Base-by-base conservation (phyloP, 2,888 invertebrate genomes). In the Lamellibrachia columna region DNA sequence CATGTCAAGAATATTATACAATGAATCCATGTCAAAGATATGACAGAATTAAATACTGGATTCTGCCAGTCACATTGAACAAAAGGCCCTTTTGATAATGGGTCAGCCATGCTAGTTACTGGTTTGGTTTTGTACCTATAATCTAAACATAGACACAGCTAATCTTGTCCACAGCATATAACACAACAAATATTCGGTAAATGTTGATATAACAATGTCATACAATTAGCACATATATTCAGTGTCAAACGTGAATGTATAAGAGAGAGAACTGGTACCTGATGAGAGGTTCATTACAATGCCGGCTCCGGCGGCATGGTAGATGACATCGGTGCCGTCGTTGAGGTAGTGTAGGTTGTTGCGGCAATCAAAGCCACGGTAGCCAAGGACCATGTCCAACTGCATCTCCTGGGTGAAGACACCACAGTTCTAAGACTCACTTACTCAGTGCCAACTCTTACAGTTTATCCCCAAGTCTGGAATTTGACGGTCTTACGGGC, bases 221-320 rank as follows among this genome's bases (percentile, higher is more conserved):
- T 40, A 40, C 40, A 40, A 40, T 40, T 40, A 40, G 40, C 40
- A 40, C 40, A 40, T 40, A 40, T 40, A 40, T 40, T 40, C 40
- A 40, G 40, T 40, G 40, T 40, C 40, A 40, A 40, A 40, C 40
- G 40, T 40, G 40, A 40, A 40, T 40, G 40, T 75, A 15, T 22
- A n/a, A 75, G 22, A 75, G 75, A 22, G 9, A 9, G 55, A 28
- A 53, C 2, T 9, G 93, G 93, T 92, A 96, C 96, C 96, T 94
- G 96, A 93, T 7, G 95, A 93, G n/a, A 96, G 93, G 93, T 96
- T 96, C 93, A 96, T 95, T 9, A 97, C 95, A 93, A 97, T 96
- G 15, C 96, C 96, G 92, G 96, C 95, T 9, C 96, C 96, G 91
- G 96, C 97, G 8, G 97, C 96, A 94, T 96, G 96, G 94, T 96